Base-by-base conservation (phyloP, 2,888 invertebrate species). In the Seira musarum region DNA sequence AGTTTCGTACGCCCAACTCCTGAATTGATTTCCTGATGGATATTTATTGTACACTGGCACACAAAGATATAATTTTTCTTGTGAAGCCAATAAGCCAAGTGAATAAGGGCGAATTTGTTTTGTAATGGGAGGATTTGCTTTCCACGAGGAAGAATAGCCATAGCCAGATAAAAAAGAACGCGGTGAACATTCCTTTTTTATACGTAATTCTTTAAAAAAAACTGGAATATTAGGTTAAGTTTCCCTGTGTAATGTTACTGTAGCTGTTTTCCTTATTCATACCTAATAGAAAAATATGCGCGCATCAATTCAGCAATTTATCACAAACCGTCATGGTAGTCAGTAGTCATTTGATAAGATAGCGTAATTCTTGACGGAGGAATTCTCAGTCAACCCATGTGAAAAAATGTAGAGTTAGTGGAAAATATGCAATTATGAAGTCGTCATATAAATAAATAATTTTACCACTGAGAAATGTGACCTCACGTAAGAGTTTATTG, bases 21-120 rank as follows among this genome's bases (percentile, higher is more conserved):
- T 49, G 49, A 49, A 49, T 49, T 49, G 49, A 49, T 49, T 49
- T 49, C 49, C 49, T 49, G 49, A 49, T 49, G 49, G 49, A 49
- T 49, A 49, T 49, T 49, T 49, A 49, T 49, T 49, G 49, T n/a
- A 49, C 15, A 49, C 15, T 49, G 49, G 49, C 49, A 49, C 49
- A 49, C 49, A 49, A 49, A n/a, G 49, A 49, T 49, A 49, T 49
- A 49, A 49, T 49, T 49, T 49, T n/a, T 49, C 49, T n/a, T 49
- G 49, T 15, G 6, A n/a, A 49, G 49, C 15, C 49, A 49, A 49
- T 2, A 3, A 49, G 49, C 49, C 49, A n/a, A 49, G 49, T 49
- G 6, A 49, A 49, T 2, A 3, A 49, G 49, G 49, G 13, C 2
- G 17, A 15, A 49, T n/a, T 49, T 49, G 13, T 15, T 49, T 49